Conservation (phyloP, 2,113 vertebrate genomes). For the Hippocampus barbouri region DNA sequence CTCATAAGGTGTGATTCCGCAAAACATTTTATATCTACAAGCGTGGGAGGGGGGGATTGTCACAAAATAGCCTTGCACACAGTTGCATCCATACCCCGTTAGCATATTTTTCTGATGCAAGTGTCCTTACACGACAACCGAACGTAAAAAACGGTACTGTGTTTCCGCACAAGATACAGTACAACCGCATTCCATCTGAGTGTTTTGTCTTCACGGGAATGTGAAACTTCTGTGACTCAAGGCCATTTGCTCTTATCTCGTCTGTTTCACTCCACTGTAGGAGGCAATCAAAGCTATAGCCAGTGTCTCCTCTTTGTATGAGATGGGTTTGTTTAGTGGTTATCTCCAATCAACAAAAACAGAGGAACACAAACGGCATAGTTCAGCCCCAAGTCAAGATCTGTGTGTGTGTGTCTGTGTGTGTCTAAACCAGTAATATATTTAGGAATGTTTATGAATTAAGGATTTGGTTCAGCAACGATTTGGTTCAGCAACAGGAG, state of each 20-base stretch:
- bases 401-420: too few species aligned
- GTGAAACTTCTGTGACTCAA: neutral
- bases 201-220: neutral
- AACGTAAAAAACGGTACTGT: neutral
- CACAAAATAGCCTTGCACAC: neutral
- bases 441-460: too few species aligned
- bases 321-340: neutral
- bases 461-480: too few species aligned
- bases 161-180: neutral
- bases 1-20: neutral
- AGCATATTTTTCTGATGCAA: neutral
- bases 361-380: neutral
- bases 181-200: neutral
- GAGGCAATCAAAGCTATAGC: neutral
- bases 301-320: neutral
- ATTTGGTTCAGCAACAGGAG: too few species aligned
- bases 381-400: too few species aligned
- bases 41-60: too few species aligned
- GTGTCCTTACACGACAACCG: neutral
- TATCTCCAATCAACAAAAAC: neutral
- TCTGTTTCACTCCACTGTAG: neutral
- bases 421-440: too few species aligned
- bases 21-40: too few species aligned
- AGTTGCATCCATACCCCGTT: neutral
- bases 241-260: neutral